A percentile compares a stretch with the other conserved stretches of the same genome.
Evolutionary conservation across 1,140 invertebrate species (phyloP).

Genomic region (Thereuonema tuberculata): DNA sequence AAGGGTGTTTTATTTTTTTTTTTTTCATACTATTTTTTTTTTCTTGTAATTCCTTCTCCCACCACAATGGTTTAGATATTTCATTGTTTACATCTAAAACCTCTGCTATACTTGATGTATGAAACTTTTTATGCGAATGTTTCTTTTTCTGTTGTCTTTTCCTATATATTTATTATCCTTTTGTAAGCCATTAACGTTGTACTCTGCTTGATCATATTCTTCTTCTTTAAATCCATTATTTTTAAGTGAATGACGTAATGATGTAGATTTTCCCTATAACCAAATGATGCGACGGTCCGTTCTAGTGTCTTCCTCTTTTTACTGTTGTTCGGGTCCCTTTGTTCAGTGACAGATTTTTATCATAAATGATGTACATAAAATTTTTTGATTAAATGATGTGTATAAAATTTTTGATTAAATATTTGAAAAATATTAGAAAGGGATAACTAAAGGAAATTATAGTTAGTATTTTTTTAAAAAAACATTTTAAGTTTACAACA

Average conservation of each 20-base stretch:
- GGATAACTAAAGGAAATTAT: too few relatives aligned
- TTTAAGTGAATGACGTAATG: not conserved
- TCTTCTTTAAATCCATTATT: not conserved
- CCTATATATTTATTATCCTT: not conserved
- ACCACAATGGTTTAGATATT: too few relatives aligned
- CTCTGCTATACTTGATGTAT: not conserved
- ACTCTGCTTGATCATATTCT: not conserved
- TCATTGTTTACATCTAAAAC: too few relatives aligned
- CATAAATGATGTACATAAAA: too few relatives aligned
- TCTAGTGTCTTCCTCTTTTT: slow-evolving; percentile 12
- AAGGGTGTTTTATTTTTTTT: too few relatives aligned
- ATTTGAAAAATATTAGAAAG: too few relatives aligned
- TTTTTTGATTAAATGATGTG: too few relatives aligned
- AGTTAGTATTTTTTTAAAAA: too few relatives aligned
- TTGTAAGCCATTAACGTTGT: not conserved
- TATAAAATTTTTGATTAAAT: too few relatives aligned
- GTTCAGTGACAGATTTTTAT: slow-evolving; percentile 7
- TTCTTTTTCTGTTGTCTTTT: not conserved
- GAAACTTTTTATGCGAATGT: not conserved
- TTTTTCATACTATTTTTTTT: too few relatives aligned
- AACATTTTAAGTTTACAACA: too few relatives aligned
- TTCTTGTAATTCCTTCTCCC: too few relatives aligned
- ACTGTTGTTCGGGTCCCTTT: slow-evolving; percentile 12
- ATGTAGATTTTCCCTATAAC: not conserved
- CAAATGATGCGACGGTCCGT: slow-evolving; percentile 14